These are phyloP conservation scores for Diachasma alloeum DNA, from an alignment of 1,140 invertebrate genomes.

Conservation along the genomic window DNA sequence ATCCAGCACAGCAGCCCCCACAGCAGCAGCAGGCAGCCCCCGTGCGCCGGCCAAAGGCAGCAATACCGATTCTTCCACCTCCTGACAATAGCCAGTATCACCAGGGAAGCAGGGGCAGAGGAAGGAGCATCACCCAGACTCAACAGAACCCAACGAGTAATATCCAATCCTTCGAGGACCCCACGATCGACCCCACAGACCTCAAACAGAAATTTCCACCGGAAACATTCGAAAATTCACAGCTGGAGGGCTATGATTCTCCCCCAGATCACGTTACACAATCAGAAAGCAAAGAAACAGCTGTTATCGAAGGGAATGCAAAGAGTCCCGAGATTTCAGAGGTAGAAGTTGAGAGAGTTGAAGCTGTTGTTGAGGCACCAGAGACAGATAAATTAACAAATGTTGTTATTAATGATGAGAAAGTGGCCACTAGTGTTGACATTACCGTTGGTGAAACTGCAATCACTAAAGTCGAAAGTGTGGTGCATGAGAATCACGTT, in stretches of 20 bases:
- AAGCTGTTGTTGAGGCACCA: not conserved
- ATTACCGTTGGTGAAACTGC: constrained; percentile 23
- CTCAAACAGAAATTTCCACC: not conserved
- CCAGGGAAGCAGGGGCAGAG: constrained; percentile 42
- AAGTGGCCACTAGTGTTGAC: not conserved
- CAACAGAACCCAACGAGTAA: not conserved
- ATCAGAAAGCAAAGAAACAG: not conserved
- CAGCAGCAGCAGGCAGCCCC: constrained; percentile 60
- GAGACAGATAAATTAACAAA: not conserved
- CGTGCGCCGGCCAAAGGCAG: constrained; percentile 67
- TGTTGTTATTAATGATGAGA: not conserved
- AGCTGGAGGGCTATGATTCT: not conserved
- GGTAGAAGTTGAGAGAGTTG: not conserved
- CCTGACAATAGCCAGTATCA: constrained; percentile 60
- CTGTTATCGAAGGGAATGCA: not conserved
- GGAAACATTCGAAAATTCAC: not conserved
- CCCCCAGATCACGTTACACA: not conserved
- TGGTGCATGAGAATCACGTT: constrained; percentile 44
- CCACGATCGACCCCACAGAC: not conserved
- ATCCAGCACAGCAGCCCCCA: constrained; percentile 62
- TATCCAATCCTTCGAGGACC: not conserved
- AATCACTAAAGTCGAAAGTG: constrained; percentile 38
- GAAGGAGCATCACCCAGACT: constrained; percentile 31
- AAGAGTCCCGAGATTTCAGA: not conserved
- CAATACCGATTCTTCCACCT: constrained; percentile 71